Evolutionary conservation across 1,140 invertebrate species (phyloP).

Genomic region (Drosophila kepulauana): DNA sequence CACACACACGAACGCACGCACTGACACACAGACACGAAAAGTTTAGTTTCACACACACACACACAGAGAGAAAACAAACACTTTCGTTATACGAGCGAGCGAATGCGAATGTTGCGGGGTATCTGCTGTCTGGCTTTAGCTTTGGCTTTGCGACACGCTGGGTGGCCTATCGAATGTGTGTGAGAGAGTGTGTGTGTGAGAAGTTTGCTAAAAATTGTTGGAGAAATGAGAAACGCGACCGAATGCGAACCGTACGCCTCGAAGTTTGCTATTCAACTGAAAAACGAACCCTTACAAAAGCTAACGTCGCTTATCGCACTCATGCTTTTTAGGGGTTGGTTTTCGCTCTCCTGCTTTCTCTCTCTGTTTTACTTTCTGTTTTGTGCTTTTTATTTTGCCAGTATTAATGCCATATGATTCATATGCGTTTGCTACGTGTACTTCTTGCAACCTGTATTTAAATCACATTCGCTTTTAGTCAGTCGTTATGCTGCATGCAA

Average conservation of each 20-base stretch:
- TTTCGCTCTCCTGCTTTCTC: slow-evolving; percentile 4
- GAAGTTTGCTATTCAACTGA: slow-evolving; percentile 80
- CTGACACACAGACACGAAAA: slow-evolving; percentile 50
- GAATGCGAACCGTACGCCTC: slow-evolving; percentile 76
- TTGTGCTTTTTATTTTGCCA: slow-evolving; percentile 15
- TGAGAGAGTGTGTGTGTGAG: slow-evolving; percentile 54
- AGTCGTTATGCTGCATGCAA: background rate
- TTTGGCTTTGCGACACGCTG: no score
- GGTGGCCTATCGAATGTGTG: slow-evolving; percentile 18
- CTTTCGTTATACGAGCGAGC: slow-evolving; percentile 35
- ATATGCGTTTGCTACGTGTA: background rate
- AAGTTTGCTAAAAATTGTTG: slow-evolving; percentile 73
- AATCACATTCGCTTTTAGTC: slow-evolving; percentile 13
- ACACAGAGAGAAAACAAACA: slow-evolving; percentile 7
- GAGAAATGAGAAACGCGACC: slow-evolving; percentile 67
- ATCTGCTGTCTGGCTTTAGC: slow-evolving; percentile 29
- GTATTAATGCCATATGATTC: slow-evolving; percentile 26
- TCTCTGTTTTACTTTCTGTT: background rate
- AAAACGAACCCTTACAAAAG: slow-evolving; percentile 64
- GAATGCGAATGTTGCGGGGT: slow-evolving; percentile 7
- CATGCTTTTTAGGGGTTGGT: slow-evolving; percentile 18
- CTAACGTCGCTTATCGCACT: slow-evolving; percentile 29
- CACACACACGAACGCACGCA: slow-evolving; percentile 33
- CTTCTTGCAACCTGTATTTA: slow-evolving; percentile 20
- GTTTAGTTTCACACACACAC: slow-evolving; percentile 35